A percentile compares a stretch with the other conserved stretches of the same genome.
phyloP scores from a whole-genome alignment of 2,113 vertebrate species.

The Gymnobelideus leadbeateri region DNA sequence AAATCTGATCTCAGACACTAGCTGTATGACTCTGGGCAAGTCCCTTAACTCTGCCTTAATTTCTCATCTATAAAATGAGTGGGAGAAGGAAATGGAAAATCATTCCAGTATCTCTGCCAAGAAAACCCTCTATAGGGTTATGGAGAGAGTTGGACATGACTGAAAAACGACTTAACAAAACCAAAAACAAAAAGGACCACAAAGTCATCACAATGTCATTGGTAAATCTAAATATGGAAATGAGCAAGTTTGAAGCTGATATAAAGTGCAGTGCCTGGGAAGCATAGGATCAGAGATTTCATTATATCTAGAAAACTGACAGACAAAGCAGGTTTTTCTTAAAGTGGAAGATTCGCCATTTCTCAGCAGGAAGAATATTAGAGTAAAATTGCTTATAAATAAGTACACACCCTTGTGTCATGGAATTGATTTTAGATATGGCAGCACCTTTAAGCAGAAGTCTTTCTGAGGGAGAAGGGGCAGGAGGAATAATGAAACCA shows the following conservation, averaged over 20 bases:
- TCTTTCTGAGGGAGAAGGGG: not conserved
- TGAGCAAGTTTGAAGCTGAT: not conserved
- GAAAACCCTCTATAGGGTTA: not conserved
- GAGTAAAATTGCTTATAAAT: not conserved
- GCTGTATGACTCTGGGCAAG: not conserved
- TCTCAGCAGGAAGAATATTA: not conserved
- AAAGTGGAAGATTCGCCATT: not conserved
- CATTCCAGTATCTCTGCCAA: not conserved
- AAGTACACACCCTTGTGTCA: not conserved
- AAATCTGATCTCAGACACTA: not conserved
- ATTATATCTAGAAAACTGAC: not conserved
- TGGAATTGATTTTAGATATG: slow-evolving; percentile 5
- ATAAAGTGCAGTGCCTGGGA: not conserved
- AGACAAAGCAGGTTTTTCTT: not conserved
- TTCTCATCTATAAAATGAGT: not conserved
- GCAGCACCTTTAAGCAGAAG: not conserved
- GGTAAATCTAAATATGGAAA: not conserved
- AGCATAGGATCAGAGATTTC: not conserved
- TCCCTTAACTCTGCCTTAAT: not conserved
- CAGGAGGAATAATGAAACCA: not conserved
- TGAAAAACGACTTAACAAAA: not conserved
- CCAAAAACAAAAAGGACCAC: not conserved
- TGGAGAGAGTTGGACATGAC: not conserved
- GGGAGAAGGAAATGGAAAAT: not conserved
- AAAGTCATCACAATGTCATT: not conserved